Base-by-base conservation (phyloP, 2,888 invertebrate species). In the Chironomus riparius region DNA sequence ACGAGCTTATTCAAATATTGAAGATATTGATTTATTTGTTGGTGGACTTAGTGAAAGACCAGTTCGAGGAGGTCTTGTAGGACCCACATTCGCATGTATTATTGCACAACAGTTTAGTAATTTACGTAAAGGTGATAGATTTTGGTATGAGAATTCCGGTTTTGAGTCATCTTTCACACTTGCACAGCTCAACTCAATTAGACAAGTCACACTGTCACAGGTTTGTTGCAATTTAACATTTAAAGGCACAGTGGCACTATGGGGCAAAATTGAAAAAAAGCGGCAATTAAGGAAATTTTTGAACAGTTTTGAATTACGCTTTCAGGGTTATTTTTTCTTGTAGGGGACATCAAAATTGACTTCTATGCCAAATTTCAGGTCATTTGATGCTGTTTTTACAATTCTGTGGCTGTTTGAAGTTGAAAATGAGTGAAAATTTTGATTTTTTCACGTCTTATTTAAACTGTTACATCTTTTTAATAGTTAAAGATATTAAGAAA, bases 31-130 rank as follows among this genome's bases (percentile, higher is more conserved):
- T 81, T 84, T 95, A 1, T 95, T 93, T 81, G 89, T 93, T 0
- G 95, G 91, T 7, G 94, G 92, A 0, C 87, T 95, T 81, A 90
- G 93, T 0, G 95, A 95, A 80, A 87, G 90, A 50, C 92, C 94
- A 0, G 90, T 95, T 0, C 85, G 89, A 0, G 92, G 92, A 0
- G 94, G 92, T 0, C 83, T 94, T 2, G 92, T 95, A 0, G 95
- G 95, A 0, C 94, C 94, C 0, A 93, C 93, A 0, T 94, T 95
- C 79, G 93, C 93, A 38, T 95, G 95, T 81, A 92, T 95, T 76
- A 91, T 95, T 68, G 94, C 93, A 0, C 92, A 93, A 80, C 94
- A 94, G 82, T 95, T 95, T 81, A 86, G 89, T 10, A 91, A 92
- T 80, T 84, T 93, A 0, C 88, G 92, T 0, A 90, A 89, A 81